Evolutionary conservation across 2,888 invertebrate genomes (phyloP), one percentile per base, ranked within the genome.

Genomic region (Gymnosoma rotundatum): DNA sequence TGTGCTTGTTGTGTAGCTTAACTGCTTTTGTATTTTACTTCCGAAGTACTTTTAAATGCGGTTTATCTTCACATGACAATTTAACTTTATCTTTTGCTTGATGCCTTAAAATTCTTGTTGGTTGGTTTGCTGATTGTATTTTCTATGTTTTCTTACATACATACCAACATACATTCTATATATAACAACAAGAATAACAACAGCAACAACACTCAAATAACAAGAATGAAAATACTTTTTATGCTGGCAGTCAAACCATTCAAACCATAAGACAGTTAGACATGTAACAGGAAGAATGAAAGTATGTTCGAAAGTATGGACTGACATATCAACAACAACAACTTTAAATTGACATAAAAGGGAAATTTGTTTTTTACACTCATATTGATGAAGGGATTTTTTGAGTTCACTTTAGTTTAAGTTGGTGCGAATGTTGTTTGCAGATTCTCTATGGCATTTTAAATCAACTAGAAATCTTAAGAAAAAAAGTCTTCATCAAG

Each of bases 21-120:
- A 36, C 50, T 42, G 60, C 21, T 73, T 61, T 72, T 42, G 63
- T 58, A 32, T 14, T 25, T 75, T 73, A 63, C 67, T 75, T 78
- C 83, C 60, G 83, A 84, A 82, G 86, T 85, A 75, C 80, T 86
- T 87, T 83, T 86, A 80, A 83, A 86, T 87, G 87, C 87, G 88
- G 86, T 88, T 88, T 88, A 88, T 88, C 87, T 88, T 86, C 86
- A 72, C 86, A 86, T 86, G 88, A 87, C 88, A 88, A 87, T 86
- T 88, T 86, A 87, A 86, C 86, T 88, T 86, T 86, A 86, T 88
- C 87, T 86, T 86, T 74, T 78, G 73, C 74, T 81, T 76, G 70
- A 69, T 78, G 81, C 61, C 64, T 80, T 70, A 69, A 73, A 80
- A 61, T 74, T 79, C 75, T 73, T 80, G 75, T 32, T 32, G 32